phyloP scores from a whole-genome alignment of 2,888 invertebrate genomes.

The Neuroscelio doddi region DNA sequence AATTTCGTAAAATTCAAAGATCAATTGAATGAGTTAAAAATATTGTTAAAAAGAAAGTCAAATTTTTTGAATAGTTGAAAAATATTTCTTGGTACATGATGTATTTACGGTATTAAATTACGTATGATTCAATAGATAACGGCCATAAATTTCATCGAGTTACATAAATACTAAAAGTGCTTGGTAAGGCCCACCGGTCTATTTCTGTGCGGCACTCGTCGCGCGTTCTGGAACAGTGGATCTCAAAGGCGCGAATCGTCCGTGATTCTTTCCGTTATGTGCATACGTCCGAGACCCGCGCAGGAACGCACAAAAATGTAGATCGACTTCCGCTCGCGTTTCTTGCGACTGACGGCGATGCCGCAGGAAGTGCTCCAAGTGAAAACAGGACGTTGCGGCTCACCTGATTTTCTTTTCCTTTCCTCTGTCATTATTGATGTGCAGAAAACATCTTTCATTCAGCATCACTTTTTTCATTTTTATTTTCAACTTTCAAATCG shows the following conservation, averaged over 20 bases:
- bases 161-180: conserved; percentile 60
- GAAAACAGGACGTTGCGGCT: conserved; percentile 45
- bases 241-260: conserved; percentile 49
- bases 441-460: neutral
- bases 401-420: conserved; percentile 24
- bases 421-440: conserved; percentile 24
- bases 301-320: conserved; percentile 39
- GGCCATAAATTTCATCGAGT: conserved; percentile 58
- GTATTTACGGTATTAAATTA: too few relatives aligned
- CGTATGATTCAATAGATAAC: conserved; percentile 9
- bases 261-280: neutral
- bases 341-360: conserved; percentile 25
- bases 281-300: conserved; percentile 9
- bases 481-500: too few relatives aligned
- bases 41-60: too few relatives aligned
- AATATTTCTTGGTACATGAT: too few relatives aligned
- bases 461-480: neutral
- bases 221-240: conserved; percentile 51
- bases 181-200: conserved; percentile 57
- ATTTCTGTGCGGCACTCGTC: conserved; percentile 54
- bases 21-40: too few relatives aligned
- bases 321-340: conserved; percentile 40
- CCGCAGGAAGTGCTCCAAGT: conserved; percentile 31
- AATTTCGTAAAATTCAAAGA: too few relatives aligned
- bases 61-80: too few relatives aligned